Conservation (phyloP, 2,888 invertebrate genomes). For the Brachyptera putata region DNA sequence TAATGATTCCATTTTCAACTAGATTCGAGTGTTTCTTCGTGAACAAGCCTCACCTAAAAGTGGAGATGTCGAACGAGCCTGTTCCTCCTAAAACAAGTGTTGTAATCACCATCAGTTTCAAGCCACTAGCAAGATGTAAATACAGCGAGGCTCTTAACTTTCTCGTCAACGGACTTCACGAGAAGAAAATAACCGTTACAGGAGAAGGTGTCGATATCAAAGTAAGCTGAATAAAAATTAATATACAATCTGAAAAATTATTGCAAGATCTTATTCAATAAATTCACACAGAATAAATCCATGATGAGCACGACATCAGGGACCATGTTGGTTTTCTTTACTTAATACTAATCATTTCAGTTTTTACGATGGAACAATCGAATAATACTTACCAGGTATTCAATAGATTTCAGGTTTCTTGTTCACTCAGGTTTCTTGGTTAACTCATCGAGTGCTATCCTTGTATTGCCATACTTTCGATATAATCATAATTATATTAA, state of each 20-base stretch:
- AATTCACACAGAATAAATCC: no score
- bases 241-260: conserved; percentile 38
- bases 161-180: conserved; percentile 50
- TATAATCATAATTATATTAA: no score
- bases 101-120: conserved; percentile 52
- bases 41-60: conserved; percentile 50
- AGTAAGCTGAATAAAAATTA: background rate
- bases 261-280: background rate
- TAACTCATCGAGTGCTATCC: no score
- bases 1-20: no score
- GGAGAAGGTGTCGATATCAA: conserved; percentile 52
- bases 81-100: conserved; percentile 47
- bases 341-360: no score
- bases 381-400: no score
- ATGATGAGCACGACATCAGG: no score
- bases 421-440: no score
- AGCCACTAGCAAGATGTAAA: conserved; percentile 50
- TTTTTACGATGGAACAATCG: no score
- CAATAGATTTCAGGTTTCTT: no score
- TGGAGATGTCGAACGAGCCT: conserved; percentile 46
- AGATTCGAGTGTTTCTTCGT: conserved; percentile 53
- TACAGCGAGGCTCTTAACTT: conserved; percentile 53
- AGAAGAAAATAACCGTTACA: conserved; percentile 50
- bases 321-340: no score
- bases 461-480: no score